Percentiles rank a stretch among this genome's conserved stretches.
phyloP scores from a whole-genome alignment of 2,888 invertebrate species.

The Dioctria rufipes region DNA sequence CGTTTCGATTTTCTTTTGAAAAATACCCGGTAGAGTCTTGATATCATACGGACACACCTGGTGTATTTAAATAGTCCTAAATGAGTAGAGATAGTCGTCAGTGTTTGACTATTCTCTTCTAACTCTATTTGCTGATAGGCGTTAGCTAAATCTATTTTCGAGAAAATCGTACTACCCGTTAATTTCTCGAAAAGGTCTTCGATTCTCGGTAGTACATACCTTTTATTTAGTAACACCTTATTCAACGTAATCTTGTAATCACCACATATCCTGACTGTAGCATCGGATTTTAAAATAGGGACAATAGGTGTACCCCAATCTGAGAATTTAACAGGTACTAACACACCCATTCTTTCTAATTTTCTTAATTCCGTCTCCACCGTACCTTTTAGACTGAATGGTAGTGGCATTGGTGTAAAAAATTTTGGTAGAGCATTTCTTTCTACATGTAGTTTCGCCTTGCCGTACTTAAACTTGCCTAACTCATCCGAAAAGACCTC shows the following conservation, averaged over 20 bases:
- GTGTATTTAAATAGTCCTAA: no score
- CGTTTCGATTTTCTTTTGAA: no score
- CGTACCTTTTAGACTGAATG: slow-evolving; percentile 56
- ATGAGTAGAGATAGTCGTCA: no score
- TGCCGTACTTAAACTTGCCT: slow-evolving; percentile 43
- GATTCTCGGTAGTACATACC: slow-evolving; percentile 25
- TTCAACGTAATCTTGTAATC: slow-evolving; percentile 49
- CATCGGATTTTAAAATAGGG: slow-evolving; percentile 64
- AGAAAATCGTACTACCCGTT: neutral
- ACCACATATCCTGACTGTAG: slow-evolving; percentile 53
- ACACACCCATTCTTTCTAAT: slow-evolving; percentile 55
- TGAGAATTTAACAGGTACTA: slow-evolving; percentile 60
- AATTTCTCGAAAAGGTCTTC: slow-evolving; percentile 41
- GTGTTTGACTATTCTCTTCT: no score
- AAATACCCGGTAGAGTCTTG: no score
- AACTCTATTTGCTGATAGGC: slow-evolving; percentile 66
- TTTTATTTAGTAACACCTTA: neutral
- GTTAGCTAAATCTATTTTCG: slow-evolving; percentile 47
- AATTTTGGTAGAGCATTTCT: slow-evolving; percentile 30
- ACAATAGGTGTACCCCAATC: slow-evolving; percentile 65
- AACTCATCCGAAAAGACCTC: slow-evolving; percentile 20
- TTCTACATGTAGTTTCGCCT: slow-evolving; percentile 49
- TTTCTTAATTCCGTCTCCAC: slow-evolving; percentile 57
- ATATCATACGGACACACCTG: no score
- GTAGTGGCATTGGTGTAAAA: slow-evolving; percentile 58